phyloP scores from a whole-genome alignment of 2,113 vertebrate species.

The Chloebia gouldiae region DNA sequence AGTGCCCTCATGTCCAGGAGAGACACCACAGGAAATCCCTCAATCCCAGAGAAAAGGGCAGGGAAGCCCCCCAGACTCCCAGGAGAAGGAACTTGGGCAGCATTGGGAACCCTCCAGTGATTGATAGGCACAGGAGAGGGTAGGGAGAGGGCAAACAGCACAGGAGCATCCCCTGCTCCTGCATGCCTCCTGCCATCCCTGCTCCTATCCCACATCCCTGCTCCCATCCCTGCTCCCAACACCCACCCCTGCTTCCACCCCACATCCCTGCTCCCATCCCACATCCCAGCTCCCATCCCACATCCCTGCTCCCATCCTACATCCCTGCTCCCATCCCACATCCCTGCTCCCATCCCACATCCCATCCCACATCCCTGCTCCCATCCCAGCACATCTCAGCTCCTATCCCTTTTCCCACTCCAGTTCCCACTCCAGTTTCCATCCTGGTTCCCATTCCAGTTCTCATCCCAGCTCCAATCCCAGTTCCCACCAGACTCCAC shows the following conservation, averaged over 20 bases:
- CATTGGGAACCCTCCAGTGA: neutral
- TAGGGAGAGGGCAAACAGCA: neutral
- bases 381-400: neutral
- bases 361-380: neutral
- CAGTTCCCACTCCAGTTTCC: too few relatives aligned
- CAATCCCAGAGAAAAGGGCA: neutral
- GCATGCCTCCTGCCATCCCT: neutral
- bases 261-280: neutral
- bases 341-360: neutral
- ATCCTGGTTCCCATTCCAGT: too few relatives aligned
- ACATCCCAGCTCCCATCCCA: neutral
- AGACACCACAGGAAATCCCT: neutral
- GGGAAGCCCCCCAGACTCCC: neutral
- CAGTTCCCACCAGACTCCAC: neutral
- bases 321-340: neutral
- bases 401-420: too few relatives aligned
- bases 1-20: neutral
- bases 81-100: neutral
- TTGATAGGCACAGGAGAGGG: neutral
- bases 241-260: neutral
- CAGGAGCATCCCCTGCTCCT: neutral
- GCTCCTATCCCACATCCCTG: neutral
- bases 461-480: neutral
- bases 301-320: neutral
- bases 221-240: neutral